Evolutionary conservation across 2,113 vertebrate genomes (phyloP).

Genomic region (Zosterops borbonicus): DNA sequence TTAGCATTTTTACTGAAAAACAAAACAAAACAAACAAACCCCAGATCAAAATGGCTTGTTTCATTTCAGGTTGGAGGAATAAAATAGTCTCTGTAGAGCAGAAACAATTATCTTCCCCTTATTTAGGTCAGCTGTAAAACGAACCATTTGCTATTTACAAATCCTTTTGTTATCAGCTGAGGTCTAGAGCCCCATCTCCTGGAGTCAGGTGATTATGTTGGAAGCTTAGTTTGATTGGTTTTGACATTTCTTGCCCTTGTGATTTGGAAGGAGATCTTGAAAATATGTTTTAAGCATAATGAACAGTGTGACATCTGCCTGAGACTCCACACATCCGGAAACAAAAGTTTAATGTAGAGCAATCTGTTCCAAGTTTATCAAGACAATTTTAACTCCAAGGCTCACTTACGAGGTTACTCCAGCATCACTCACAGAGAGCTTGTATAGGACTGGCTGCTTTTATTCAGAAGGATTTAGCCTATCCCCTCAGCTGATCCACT

Average conservation of each 20-base stretch:
- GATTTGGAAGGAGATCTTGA: slow-evolving; percentile 36
- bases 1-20: neutral
- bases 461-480: neutral
- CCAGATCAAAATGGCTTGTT: neutral
- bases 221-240: neutral
- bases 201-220: slow-evolving; percentile 15
- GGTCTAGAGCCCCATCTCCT: neutral
- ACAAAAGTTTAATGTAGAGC: neutral
- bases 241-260: slow-evolving; percentile 13
- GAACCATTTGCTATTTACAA: neutral
- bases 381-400: neutral
- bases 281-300: slow-evolving; percentile 19
- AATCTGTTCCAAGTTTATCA: slow-evolving; percentile 27
- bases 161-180: slow-evolving; percentile 21
- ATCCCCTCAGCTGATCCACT: neutral
- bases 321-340: slow-evolving; percentile 5
- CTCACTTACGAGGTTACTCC: rapidly evolving
- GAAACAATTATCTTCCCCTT: neutral
- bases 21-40: neutral
- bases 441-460: neutral
- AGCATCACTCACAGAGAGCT: neutral
- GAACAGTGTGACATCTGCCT: neutral
- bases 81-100: neutral
- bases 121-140: neutral
- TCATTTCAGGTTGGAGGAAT: neutral